Percentiles rank a stretch among this genome's conserved stretches.
Conservation (phyloP, 2,888 invertebrate genomes). For the Metalampra italica region DNA sequence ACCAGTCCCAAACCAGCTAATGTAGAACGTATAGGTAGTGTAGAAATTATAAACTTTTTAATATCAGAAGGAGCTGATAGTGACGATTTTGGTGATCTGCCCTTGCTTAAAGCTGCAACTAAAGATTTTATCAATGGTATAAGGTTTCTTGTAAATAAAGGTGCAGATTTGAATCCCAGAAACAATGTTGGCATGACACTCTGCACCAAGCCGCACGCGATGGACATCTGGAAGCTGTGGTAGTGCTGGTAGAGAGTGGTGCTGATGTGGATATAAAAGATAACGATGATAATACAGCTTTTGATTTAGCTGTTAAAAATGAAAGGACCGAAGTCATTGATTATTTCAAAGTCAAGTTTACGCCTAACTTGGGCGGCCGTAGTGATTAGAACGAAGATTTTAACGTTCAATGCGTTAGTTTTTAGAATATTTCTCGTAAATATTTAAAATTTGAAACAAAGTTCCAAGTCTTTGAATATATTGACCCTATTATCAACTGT, state of each 20-base stretch:
- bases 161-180: neutral
- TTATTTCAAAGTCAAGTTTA: too few relatives aligned
- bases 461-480: too few relatives aligned
- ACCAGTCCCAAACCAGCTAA: too few relatives aligned
- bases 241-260: neutral
- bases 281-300: neutral
- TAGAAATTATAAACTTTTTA: neutral
- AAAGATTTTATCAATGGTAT: neutral
- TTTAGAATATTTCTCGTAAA: too few relatives aligned
- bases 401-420: too few relatives aligned
- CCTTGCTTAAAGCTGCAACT: neutral
- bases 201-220: neutral
- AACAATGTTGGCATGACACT: neutral
- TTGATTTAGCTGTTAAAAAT: neutral
- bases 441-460: too few relatives aligned
- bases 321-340: neutral
- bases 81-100: neutral
- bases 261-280: neutral
- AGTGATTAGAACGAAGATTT: too few relatives aligned
- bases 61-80: neutral
- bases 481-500: too few relatives aligned
- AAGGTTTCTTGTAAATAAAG: neutral
- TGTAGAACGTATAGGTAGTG: slow-evolving; percentile 3
- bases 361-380: too few relatives aligned
- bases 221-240: neutral